Base-by-base conservation (phyloP, 1,140 invertebrate genomes). In the Ostrea denselamellosa region DNA sequence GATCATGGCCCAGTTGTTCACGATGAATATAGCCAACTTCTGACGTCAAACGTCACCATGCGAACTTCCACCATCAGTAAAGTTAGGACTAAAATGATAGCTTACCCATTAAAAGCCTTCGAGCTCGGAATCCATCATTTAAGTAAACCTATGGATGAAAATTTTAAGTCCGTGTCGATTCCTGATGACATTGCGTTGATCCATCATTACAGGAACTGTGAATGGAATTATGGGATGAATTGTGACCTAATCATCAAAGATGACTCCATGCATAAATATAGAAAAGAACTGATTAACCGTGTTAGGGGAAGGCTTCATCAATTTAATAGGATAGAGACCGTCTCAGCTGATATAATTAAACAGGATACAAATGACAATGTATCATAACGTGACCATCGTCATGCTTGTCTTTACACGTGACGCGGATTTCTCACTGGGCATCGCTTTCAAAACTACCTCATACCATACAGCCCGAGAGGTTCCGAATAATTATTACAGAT, bases 181-280 rank as follows among this genome's bases (percentile, higher is more conserved):
- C 19, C 83, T 22, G 96, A 97, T 0, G 97, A 97, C 81, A 96
- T 97, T 0, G 98, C 97, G 0, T 97, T 98, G 86, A 95, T 99
- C 34, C 98, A 99, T 93, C 98, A 99, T 93, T 99, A 99, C 93
- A 94, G 98, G 28, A 86, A 86, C 25, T 93, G 92, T 58, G 83
- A 90, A 17, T 83, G 44, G 17, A 87, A 84, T 7, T 89, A 83
- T 82, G 90, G 86, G 4, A 90, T 89, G 86, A 87, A 85, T 7
- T 91, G 90, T 85, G 82, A 82, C 10, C 52, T 51, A 22, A 87
- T 81, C 19, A 51, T 84, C 2, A 56, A 85, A 17, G 90, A 91
- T 51, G 52, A 85, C 14, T 54, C 25, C 17, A 85, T 62, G 53
- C 54, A 54, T 85, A 25, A 12, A 14, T 85, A 58, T 62, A 52